phyloP scores from a whole-genome alignment of 1,140 invertebrate species.

The Drosophila pruinosa region DNA sequence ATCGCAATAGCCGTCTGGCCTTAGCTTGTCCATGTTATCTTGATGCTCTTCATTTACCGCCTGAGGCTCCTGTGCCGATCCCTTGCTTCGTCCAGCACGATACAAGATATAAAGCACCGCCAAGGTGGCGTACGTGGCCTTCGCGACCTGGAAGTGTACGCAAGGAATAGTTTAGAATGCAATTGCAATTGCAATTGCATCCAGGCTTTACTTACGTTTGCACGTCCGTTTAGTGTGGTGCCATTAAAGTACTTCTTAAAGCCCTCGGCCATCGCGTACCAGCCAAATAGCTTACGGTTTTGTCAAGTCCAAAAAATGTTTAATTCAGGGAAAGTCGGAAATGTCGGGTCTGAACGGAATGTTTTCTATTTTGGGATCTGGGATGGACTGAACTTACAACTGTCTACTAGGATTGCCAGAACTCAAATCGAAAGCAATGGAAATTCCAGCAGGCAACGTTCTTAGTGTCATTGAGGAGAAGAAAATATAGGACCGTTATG shows the following conservation, averaged over 20 bases:
- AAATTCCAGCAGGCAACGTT: too few species aligned
- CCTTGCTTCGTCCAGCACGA: slow-evolving; percentile 45
- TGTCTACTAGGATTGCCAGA: too few species aligned
- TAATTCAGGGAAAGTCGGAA: neutral
- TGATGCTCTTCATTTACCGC: neutral
- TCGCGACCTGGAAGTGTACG: slow-evolving; percentile 51
- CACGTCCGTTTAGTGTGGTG: slow-evolving; percentile 57
- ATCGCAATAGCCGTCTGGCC: slow-evolving; percentile 26
- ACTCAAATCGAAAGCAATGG: too few species aligned
- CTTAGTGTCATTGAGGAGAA: too few species aligned
- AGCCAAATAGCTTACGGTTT: slow-evolving; percentile 3
- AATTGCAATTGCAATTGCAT: neutral
- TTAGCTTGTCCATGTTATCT: slow-evolving; percentile 12
- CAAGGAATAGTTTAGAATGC: neutral
- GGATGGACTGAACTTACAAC: too few species aligned
- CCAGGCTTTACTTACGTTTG: slow-evolving; percentile 59
- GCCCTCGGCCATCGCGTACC: slow-evolving; percentile 54
- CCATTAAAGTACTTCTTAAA: slow-evolving; percentile 70
- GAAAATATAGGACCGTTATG: too few species aligned
- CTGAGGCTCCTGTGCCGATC: neutral
- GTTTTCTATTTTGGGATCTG: neutral
- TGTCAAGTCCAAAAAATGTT: slow-evolving; percentile 1
- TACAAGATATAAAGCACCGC: slow-evolving; percentile 62
- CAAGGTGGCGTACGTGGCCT: slow-evolving; percentile 65
- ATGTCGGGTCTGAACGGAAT: neutral